phyloP scores from a whole-genome alignment of 1,140 invertebrate species.

The Drosophila tsacasi region DNA sequence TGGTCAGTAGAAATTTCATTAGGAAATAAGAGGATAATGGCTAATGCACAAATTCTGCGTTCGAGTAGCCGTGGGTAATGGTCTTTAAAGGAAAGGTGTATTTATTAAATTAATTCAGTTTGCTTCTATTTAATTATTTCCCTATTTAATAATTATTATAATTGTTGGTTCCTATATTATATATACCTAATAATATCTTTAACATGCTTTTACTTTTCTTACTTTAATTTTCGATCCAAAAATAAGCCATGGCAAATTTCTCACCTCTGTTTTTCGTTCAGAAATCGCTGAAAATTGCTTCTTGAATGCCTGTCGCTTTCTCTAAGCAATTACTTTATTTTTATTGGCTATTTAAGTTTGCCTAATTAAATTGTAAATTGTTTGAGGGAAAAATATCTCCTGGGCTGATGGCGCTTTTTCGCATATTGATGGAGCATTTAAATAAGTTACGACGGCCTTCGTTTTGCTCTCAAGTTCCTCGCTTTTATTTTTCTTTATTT shows the following conservation, averaged over 20 bases:
- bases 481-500: background rate
- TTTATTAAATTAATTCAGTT: background rate
- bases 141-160: background rate
- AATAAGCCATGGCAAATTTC: constrained; percentile 2
- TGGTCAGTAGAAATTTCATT: constrained; percentile 21
- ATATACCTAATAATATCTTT: background rate
- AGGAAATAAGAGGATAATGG: constrained; percentile 20
- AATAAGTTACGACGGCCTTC: constrained; percentile 14
- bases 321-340: constrained; percentile 41
- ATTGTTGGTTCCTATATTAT: background rate
- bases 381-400: background rate
- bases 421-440: constrained; percentile 35
- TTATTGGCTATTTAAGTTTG: constrained; percentile 47
- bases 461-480: constrained; percentile 2
- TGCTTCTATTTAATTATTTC: rapidly evolving
- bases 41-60: constrained; percentile 8
- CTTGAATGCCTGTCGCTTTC: constrained; percentile 3
- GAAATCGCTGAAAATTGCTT: constrained; percentile 10
- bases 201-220: background rate
- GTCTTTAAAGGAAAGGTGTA: background rate
- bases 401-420: background rate
- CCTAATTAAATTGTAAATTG: constrained; percentile 43
- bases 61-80: background rate
- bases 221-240: background rate
- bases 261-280: constrained; percentile 2